Base-by-base conservation (phyloP, 2,113 vertebrate genomes). In the Menidia beryllina region DNA sequence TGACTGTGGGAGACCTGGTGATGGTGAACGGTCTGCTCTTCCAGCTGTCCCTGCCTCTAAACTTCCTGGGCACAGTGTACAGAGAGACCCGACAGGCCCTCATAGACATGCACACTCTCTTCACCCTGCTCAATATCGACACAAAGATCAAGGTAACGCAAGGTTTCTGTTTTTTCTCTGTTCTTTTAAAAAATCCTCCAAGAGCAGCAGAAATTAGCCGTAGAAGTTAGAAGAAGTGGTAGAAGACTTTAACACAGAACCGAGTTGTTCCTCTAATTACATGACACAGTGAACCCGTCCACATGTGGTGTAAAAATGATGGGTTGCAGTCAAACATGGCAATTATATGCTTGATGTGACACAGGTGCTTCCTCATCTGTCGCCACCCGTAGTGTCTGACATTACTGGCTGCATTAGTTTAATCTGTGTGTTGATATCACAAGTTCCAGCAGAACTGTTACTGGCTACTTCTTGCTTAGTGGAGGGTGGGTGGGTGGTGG, bases 11-110 rank as follows among this genome's bases (percentile, higher is more conserved):
- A 80, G 98, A 99, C 86, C 92, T 99, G 78, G 97, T 99, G 49
- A 99, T 99, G 98, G 98, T 99, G 85, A 99, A 99, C 45, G 97
- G 98, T 61, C 93, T 99, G 68, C 94, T 99, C 62, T 99, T 99
- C 91, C 98, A 99, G 90, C 95, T 99, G 77, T 99, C 98, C 49
- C 89, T 99, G 50, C 98, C 98, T 13, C 94, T 99, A 13, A 98
- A 99, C 93, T 99, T 99, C 91, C 89, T 99, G 92, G 98, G 97
- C 69, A 99, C 98, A 0, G 98, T 99, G 9, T 99, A 99, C 93
- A 94, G 98, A 94, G 98, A 99, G 91, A 99, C 98, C 48, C 93
- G 97, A 73, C 98, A 99, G 93, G 97, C 98, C 2, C 95, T 99
- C 41, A 98, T 99, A 69, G 98, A 99, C 88, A 99, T 99, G 98